Conservation (phyloP, 2,797 vertebrate species). For the Macropus fuliginosus region DNA sequence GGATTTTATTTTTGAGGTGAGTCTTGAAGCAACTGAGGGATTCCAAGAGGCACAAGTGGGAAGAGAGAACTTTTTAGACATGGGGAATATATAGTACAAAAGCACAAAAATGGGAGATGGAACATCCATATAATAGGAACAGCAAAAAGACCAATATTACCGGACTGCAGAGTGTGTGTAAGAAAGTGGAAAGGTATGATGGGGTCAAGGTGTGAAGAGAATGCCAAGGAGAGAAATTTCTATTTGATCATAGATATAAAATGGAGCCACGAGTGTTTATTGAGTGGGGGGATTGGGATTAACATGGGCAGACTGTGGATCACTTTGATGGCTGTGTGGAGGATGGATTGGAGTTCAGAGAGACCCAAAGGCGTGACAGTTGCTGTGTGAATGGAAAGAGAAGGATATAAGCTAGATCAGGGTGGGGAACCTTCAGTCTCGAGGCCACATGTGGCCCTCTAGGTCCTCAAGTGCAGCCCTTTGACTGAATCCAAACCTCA, state of each 20-base stretch:
- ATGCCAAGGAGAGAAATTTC: not conserved
- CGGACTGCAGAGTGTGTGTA: not conserved
- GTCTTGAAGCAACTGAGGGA: not conserved
- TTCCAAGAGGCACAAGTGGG: not conserved
- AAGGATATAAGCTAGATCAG: not conserved
- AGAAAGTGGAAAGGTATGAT: not conserved
- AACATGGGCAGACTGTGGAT: conserved; percentile 28
- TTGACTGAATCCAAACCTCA: too few species aligned
- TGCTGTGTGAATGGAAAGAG: not conserved
- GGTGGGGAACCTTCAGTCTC: too few species aligned
- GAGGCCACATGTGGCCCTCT: too few species aligned
- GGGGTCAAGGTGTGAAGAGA: not conserved
- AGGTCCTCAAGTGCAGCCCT: too few species aligned
- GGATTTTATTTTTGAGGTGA: not conserved
- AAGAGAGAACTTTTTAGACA: not conserved
- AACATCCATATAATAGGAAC: not conserved
- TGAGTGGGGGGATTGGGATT: not conserved
- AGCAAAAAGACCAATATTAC: not conserved
- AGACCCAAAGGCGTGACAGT: not conserved
- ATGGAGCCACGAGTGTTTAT: not conserved
- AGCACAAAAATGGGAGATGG: not conserved
- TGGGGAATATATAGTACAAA: not conserved
- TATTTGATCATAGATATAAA: not conserved
- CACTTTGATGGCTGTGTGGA: not conserved
- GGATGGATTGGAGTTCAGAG: not conserved